phyloP scores from a whole-genome alignment of 2,797 vertebrate species.

The Delichon dasypus region DNA sequence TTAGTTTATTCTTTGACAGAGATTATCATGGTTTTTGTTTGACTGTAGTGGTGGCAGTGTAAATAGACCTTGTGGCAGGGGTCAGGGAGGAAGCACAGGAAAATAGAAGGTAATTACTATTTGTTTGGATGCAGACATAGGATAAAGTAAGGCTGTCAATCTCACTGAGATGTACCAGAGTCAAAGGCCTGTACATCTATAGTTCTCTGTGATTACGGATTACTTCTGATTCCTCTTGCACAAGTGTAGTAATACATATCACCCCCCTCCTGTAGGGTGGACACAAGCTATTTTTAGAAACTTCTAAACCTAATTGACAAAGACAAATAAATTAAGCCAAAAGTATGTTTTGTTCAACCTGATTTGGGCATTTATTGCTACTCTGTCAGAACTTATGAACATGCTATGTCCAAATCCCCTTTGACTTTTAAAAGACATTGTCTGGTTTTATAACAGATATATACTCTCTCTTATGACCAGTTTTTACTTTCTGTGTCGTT shows the following conservation, averaged over 20 bases:
- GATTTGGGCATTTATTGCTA: background rate
- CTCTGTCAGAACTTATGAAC: background rate
- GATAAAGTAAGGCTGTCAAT: background rate
- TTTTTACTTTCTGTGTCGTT: background rate
- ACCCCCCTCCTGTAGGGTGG: background rate
- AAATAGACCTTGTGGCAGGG: background rate
- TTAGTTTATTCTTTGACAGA: background rate
- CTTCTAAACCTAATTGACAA: background rate
- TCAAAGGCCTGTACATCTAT: background rate
- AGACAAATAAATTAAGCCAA: background rate
- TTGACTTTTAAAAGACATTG: background rate
- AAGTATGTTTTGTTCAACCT: background rate
- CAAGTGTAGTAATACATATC: no score
- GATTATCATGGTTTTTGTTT: background rate
- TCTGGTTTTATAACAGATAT: background rate
- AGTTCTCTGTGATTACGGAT: background rate
- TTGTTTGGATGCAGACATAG: background rate
- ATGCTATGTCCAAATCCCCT: background rate
- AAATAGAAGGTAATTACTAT: background rate
- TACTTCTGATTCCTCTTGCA: background rate
- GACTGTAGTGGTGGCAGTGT: background rate
- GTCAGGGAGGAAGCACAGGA: background rate
- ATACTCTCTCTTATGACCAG: background rate
- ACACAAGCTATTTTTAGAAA: background rate
- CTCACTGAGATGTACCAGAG: background rate